A percentile compares a stretch with the other conserved stretches of the same genome.
Conservation (phyloP, 37 sponge, comb jelly and placozoan genomes). For the Agelas oroides region DNA sequence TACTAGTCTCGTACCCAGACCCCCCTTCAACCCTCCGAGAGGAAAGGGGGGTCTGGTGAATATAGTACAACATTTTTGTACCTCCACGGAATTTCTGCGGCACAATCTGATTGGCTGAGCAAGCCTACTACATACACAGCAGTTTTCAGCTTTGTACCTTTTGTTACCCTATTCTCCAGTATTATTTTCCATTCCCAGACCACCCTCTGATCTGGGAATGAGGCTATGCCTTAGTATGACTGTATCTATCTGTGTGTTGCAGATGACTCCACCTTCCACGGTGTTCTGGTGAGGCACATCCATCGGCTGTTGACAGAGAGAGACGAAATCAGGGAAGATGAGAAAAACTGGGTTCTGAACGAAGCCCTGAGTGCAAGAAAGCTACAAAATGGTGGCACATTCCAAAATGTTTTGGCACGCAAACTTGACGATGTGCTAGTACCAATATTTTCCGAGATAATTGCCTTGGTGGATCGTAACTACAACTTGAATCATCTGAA, state of each 20-base stretch:
- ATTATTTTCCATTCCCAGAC: no score
- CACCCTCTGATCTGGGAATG: no score
- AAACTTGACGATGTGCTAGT: constrained; percentile 66
- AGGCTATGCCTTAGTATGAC: no score
- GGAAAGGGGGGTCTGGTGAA: no score
- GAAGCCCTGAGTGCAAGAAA: constrained; percentile 67
- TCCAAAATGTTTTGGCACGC: constrained; percentile 47
- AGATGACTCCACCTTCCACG: constrained; percentile 41
- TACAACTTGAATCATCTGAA: constrained; percentile 63
- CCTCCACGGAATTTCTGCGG: no score
- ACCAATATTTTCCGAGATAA: constrained; percentile 68
- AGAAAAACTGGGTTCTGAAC: constrained; percentile 57
- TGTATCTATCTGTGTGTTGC: neutral
- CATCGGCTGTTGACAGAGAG: constrained; percentile 42
- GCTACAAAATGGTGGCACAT: constrained; percentile 72
- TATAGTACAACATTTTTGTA: no score
- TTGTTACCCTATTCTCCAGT: no score
- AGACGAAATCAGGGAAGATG: constrained; percentile 21
- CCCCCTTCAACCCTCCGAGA: no score
- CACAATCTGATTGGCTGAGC: no score
- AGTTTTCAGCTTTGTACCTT: no score
- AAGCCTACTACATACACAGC: no score
- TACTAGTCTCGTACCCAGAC: no score
- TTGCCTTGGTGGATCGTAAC: constrained; percentile 65
- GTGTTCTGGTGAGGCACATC: constrained; percentile 49